These are phyloP conservation scores for Lasioglossum lativentre DNA, from an alignment of 2,888 invertebrate species.

Conservation along the genomic window DNA sequence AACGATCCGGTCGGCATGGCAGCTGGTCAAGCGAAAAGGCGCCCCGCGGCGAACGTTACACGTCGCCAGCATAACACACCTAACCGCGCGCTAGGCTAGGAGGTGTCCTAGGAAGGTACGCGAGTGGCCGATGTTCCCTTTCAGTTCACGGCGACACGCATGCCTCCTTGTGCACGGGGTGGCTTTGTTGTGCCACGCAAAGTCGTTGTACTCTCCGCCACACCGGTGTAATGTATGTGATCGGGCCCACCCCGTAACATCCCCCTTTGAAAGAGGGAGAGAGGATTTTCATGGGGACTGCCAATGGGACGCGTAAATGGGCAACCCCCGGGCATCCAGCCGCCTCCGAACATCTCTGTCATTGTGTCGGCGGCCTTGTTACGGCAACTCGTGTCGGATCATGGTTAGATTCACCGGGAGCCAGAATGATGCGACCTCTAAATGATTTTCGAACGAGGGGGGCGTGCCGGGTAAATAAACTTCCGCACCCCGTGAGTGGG, in stretches of 20 bases:
- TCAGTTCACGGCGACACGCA: conserved; percentile 58
- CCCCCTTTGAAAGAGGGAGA: background rate
- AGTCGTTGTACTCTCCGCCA: conserved; percentile 20
- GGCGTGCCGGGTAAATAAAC: conserved; percentile 75
- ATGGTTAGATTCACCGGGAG: conserved; percentile 35
- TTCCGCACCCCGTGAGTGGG: conserved; percentile 24
- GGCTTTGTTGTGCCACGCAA: conserved; percentile 37
- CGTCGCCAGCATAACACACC: conserved; percentile 65
- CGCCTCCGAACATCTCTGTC: conserved; percentile 59
- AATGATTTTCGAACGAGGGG: conserved; percentile 72
- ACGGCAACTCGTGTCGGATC: conserved; percentile 67
- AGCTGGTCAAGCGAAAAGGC: conserved; percentile 78
- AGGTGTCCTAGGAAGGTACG: conserved; percentile 34
- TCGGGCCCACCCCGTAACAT: conserved; percentile 51
- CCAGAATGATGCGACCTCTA: conserved; percentile 41
- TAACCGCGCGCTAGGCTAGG: conserved; percentile 52
- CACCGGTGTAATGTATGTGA: conserved; percentile 40
- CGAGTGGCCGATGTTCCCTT: conserved; percentile 54
- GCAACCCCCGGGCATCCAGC: conserved; percentile 56
- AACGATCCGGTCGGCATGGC: conserved; percentile 67
- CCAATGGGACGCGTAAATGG: conserved; percentile 63
- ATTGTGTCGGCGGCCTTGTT: conserved; percentile 76
- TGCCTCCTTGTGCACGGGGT: conserved; percentile 37
- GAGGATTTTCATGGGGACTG: conserved; percentile 38
- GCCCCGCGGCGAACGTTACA: conserved; percentile 74